phyloP scores from a whole-genome alignment of 2,113 vertebrate genomes.

The Nycticryphes semicollaris region DNA sequence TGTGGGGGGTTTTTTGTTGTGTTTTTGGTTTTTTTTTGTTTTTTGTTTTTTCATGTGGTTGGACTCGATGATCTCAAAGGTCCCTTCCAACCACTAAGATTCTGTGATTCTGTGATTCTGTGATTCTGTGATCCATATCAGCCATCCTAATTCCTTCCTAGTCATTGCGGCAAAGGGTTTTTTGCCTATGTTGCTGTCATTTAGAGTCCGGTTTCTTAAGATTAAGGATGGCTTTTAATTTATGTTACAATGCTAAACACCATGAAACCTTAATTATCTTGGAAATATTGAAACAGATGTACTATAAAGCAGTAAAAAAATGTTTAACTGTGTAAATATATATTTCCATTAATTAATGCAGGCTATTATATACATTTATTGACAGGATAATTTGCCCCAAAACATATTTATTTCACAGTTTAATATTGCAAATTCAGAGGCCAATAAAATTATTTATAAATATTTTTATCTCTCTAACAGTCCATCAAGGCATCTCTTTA shows the following conservation, averaged over 20 bases:
- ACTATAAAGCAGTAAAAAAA: background rate
- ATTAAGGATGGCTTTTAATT: background rate
- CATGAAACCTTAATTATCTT: background rate
- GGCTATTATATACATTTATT: background rate
- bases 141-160: background rate
- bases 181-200: background rate
- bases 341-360: background rate
- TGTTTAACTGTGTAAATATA: background rate
- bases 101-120: too few relatives aligned
- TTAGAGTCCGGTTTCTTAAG: background rate
- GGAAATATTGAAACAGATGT: background rate
- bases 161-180: background rate
- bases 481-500: background rate
- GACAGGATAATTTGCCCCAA: background rate
- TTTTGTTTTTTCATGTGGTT: too few relatives aligned
- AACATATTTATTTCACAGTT: background rate
- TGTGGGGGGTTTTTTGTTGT: too few relatives aligned
- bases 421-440: background rate
- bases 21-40: too few relatives aligned
- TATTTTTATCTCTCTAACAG: background rate
- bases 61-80: too few relatives aligned
- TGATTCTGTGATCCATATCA: background rate
- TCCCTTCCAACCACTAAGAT: too few relatives aligned
- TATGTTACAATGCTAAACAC: background rate
- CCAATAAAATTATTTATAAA: background rate